Evolutionary conservation across 2,113 vertebrate species (phyloP).

Genomic region (Columbina picui): DNA sequence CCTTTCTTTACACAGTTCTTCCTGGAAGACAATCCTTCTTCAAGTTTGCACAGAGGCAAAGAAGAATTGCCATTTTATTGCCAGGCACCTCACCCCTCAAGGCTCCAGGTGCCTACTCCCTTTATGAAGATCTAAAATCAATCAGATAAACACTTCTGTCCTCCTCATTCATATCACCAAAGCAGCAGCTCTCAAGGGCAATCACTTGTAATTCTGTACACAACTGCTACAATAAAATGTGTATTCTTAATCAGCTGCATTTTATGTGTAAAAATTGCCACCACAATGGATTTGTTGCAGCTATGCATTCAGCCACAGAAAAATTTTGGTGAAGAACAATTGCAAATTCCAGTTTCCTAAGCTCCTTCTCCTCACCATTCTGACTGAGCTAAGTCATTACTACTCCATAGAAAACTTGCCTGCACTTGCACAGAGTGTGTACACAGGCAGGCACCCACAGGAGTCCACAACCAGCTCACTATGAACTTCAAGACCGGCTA

Average conservation of each 20-base stretch:
- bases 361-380: not conserved
- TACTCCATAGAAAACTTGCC: not conserved
- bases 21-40: not conserved
- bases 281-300: not conserved
- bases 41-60: not conserved
- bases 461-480: not conserved
- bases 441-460: not conserved
- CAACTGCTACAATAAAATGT: not conserved
- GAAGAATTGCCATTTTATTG: not conserved
- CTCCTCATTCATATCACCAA: not conserved
- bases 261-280: not conserved
- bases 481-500: not conserved
- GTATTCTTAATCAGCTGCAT: not conserved
- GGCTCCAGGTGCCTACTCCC: not conserved
- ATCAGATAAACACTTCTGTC: not conserved
- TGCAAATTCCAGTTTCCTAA: not conserved
- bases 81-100: not conserved
- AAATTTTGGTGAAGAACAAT: not conserved
- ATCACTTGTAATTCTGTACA: not conserved
- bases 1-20: not conserved
- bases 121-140: not conserved
- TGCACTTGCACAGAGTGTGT: not conserved
- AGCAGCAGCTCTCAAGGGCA: not conserved
- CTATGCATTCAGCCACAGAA: not conserved
- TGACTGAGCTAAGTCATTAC: not conserved